Percentiles rank a stretch among this genome's conserved stretches.
These are phyloP conservation scores for Melinaea menophilus DNA, from an alignment of 2,888 invertebrate species.

Conservation along the genomic window DNA sequence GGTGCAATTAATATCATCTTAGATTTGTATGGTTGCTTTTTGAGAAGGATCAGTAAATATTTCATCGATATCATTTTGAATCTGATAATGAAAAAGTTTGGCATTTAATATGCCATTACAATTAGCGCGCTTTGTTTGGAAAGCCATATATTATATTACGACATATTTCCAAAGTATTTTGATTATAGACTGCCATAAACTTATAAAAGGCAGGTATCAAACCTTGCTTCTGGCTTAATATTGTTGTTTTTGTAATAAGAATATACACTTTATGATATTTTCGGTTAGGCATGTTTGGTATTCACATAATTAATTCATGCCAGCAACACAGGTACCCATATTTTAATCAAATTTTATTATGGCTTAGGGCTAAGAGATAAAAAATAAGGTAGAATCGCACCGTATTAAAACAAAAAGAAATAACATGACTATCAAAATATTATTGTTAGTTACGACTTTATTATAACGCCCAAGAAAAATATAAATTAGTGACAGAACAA, in stretches of 20 bases:
- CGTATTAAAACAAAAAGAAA: background rate
- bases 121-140: constrained; percentile 30
- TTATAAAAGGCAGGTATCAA: constrained; percentile 48
- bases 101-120: constrained; percentile 34
- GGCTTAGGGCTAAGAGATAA: constrained; percentile 48
- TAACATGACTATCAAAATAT: constrained; percentile 7
- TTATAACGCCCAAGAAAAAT: constrained; percentile 4
- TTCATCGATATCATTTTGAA: constrained; percentile 19
- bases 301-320: constrained; percentile 63
- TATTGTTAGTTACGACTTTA: constrained; percentile 6
- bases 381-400: constrained; percentile 36
- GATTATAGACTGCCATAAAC: constrained; percentile 32
- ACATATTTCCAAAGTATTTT: constrained; percentile 25
- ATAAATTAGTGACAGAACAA: constrained; percentile 1
- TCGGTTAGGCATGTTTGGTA: constrained; percentile 59
- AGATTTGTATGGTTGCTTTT: background rate
- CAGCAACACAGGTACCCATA: constrained; percentile 58
- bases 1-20: background rate
- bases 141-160: constrained; percentile 28
- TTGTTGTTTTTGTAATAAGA: constrained; percentile 43
- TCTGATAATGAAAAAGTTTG: constrained; percentile 23
- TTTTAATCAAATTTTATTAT: constrained; percentile 69
- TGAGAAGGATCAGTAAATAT: constrained; percentile 20
- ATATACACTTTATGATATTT: constrained; percentile 45
- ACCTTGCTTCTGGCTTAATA: constrained; percentile 37